These are phyloP conservation scores for Sycophila texana DNA, from an alignment of 2,888 invertebrate species.

Conservation along the genomic window DNA sequence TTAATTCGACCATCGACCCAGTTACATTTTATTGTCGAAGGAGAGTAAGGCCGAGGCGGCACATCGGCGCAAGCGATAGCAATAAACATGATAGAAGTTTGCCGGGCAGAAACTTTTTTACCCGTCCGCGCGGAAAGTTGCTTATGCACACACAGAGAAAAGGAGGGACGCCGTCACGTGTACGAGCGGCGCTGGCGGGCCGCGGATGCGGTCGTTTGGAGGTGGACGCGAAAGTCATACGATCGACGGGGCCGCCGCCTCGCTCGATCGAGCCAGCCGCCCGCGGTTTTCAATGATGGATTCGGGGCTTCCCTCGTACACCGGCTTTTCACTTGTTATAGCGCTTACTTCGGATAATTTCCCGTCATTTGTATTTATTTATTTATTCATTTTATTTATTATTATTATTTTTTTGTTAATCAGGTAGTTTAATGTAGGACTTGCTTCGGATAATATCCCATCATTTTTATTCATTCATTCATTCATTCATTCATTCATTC, in stretches of 20 bases:
- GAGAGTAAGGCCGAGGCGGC: background rate
- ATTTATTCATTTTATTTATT: too few relatives aligned
- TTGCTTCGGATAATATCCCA: too few relatives aligned
- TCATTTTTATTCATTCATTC: too few relatives aligned
- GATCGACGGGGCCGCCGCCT: background rate
- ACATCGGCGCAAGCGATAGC: constrained; percentile 46
- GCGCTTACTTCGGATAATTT: too few relatives aligned
- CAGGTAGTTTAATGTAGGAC: too few relatives aligned
- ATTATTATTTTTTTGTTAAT: too few relatives aligned
- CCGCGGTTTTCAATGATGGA: too few relatives aligned
- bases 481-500: too few relatives aligned
- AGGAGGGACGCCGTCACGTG: background rate
- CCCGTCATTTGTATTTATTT: too few relatives aligned
- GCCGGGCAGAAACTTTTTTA: constrained; percentile 27
- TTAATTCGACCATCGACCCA: constrained; percentile 36
- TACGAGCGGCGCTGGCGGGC: background rate
- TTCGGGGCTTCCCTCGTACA: too few relatives aligned
- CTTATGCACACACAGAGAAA: constrained; percentile 14
- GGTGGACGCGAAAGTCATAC: constrained; percentile 20
- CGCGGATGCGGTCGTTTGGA: constrained; percentile 38
- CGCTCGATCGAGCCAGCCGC: constrained; percentile 2
- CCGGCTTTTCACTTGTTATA: too few relatives aligned
- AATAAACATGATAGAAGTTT: constrained; percentile 55
- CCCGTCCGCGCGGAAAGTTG: constrained; percentile 13
- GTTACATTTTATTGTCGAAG: constrained; percentile 49